Conservation (phyloP, 2,888 invertebrate species). For the Tridacna crocea region DNA sequence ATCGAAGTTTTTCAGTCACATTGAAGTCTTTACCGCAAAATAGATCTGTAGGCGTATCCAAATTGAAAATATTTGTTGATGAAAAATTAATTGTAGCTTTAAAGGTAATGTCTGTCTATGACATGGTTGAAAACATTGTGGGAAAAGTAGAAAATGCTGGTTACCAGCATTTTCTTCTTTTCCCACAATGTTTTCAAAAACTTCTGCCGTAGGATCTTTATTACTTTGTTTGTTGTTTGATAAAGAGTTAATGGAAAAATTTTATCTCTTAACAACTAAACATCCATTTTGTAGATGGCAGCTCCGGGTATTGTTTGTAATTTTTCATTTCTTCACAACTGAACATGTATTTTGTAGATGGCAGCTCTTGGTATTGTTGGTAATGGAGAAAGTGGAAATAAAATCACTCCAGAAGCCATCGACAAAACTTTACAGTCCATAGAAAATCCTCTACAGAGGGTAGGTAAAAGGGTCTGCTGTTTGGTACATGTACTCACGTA, state of each 20-base stretch:
- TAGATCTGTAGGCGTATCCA: too few relatives aligned
- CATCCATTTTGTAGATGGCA: conserved; percentile 88
- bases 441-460: conserved; percentile 95
- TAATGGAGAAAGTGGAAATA: conserved; percentile 86
- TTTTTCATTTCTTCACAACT: conserved; percentile 48
- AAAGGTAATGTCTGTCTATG: too few relatives aligned
- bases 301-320: conserved; percentile 98
- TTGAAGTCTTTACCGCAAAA: too few relatives aligned
- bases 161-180: not conserved
- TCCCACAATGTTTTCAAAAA: not conserved
- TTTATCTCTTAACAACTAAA: too few relatives aligned
- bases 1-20: too few relatives aligned
- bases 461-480: conserved; percentile 59
- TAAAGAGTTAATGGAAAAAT: too few relatives aligned
- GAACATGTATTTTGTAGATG: conserved; percentile 86
- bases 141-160: conserved; percentile 1
- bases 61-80: too few relatives aligned
- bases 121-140: not conserved
- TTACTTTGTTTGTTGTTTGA: too few relatives aligned
- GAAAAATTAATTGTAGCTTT: too few relatives aligned
- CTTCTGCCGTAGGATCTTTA: too few relatives aligned
- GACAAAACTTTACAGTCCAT: conserved; percentile 96
- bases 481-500: too few relatives aligned
- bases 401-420: conserved; percentile 95
- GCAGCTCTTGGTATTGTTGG: conserved; percentile 98